Percentiles rank a stretch among this genome's conserved stretches.
These are phyloP conservation scores for Polymixis flavicincta DNA, from an alignment of 2,888 invertebrate genomes.

Conservation along the genomic window DNA sequence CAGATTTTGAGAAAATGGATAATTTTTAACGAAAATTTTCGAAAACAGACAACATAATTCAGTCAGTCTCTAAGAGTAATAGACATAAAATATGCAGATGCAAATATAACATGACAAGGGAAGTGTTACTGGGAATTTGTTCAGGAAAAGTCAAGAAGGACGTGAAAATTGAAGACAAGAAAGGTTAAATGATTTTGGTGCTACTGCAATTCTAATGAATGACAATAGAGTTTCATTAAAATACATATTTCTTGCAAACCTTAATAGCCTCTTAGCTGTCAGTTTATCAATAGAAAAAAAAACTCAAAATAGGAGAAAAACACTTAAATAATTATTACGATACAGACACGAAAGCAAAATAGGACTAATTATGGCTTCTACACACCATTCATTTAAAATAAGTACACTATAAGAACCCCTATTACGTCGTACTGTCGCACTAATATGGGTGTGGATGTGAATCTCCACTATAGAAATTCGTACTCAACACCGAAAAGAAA, in stretches of 20 bases:
- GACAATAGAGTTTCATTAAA: not conserved
- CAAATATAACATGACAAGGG: not conserved
- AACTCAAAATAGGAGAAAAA: constrained; percentile 1
- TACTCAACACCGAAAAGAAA: constrained; percentile 53
- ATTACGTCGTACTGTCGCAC: not conserved
- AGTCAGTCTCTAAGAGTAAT: not conserved
- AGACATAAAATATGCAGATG: not conserved
- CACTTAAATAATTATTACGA: constrained; percentile 11
- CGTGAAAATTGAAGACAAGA: too few relatives aligned
- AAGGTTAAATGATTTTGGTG: not conserved
- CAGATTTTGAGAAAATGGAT: not conserved
- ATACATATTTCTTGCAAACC: not conserved
- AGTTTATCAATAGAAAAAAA: not conserved
- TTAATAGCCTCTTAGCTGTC: not conserved
- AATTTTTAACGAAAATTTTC: not conserved
- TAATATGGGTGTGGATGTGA: constrained; percentile 29
- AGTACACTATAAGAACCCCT: constrained; percentile 13
- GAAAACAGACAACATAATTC: too few relatives aligned
- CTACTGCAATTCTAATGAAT: not conserved
- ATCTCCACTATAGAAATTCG: constrained; percentile 7
- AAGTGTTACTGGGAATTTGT: not conserved
- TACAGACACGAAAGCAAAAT: constrained; percentile 9
- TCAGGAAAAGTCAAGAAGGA: too few relatives aligned
- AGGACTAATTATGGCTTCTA: constrained; percentile 2
- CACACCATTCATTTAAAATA: constrained; percentile 35